Conservation (phyloP, 2,113 vertebrate species). For the Corythoichthys intestinalis region DNA sequence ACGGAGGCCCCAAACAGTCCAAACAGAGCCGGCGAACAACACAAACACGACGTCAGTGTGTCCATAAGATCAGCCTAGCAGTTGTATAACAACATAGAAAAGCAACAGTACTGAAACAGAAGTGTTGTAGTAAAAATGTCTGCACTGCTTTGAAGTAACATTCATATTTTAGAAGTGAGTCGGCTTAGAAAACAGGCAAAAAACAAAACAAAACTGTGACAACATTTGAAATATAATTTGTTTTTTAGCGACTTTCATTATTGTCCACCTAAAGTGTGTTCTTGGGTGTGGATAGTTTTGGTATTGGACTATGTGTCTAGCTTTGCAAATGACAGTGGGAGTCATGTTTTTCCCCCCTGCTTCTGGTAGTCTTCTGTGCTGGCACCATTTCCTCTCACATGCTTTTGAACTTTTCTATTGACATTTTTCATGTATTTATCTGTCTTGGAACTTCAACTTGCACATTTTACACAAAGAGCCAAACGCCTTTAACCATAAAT, state of each 20-base stretch:
- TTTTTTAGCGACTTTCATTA: slow-evolving; percentile 33
- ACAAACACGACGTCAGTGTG: slow-evolving; percentile 20
- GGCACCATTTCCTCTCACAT: slow-evolving; percentile 48
- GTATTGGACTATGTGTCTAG: slow-evolving; percentile 44
- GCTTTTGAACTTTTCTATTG: slow-evolving; percentile 54
- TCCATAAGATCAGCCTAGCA: slow-evolving; percentile 29
- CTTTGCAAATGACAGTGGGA: slow-evolving; percentile 40
- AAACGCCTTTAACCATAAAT: slow-evolving; percentile 71
- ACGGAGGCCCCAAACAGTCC: slow-evolving; percentile 53
- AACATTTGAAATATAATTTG: slow-evolving; percentile 46
- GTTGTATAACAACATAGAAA: slow-evolving; percentile 25
- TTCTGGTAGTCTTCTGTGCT: slow-evolving; percentile 53
- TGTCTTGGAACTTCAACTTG: slow-evolving; percentile 63
- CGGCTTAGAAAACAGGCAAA: slow-evolving; percentile 27
- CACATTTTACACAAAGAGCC: slow-evolving; percentile 57
- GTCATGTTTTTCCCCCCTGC: slow-evolving; percentile 38
- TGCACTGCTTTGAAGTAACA: slow-evolving; percentile 32
- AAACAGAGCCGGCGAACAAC: slow-evolving; percentile 31
- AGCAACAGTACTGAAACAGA: slow-evolving; percentile 34
- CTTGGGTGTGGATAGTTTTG: slow-evolving; percentile 37
- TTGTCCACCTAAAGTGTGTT: slow-evolving; percentile 37
- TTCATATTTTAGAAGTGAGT: slow-evolving; percentile 31
- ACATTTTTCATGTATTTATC: slow-evolving; percentile 50
- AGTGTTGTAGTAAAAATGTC: slow-evolving; percentile 32
- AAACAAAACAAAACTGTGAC: slow-evolving; percentile 43